These are phyloP conservation scores for Spea bombifrons DNA, from an alignment of 2,113 vertebrate species.

Conservation along the genomic window DNA sequence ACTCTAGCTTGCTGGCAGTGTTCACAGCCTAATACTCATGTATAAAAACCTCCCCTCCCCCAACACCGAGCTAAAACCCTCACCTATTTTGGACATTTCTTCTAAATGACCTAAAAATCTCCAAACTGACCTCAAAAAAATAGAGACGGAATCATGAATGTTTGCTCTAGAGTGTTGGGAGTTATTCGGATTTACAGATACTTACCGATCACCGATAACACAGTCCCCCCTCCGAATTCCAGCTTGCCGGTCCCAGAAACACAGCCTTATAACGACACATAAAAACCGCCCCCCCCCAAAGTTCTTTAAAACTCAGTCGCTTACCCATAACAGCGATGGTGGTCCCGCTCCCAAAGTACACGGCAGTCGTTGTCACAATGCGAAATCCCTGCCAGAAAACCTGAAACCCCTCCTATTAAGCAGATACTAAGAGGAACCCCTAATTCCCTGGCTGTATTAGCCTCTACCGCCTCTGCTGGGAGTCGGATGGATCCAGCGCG, in stretches of 20 bases:
- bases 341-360: slow-evolving; percentile 48
- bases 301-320: not conserved
- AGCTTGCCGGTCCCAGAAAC: not conserved
- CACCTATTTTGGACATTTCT: no score
- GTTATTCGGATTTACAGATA: not conserved
- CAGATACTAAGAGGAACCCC: not conserved
- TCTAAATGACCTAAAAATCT: no score
- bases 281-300: not conserved
- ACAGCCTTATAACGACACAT: not conserved
- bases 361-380: slow-evolving; percentile 33
- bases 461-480: no score
- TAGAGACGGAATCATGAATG: no score
- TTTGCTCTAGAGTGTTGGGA: no score
- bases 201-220: slow-evolving; percentile 20
- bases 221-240: slow-evolving; percentile 18
- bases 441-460: no score
- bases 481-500: no score
- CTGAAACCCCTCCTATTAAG: not conserved
- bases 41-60: not conserved
- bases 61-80: no score
- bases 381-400: not conserved
- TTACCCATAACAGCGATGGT: slow-evolving; percentile 52
- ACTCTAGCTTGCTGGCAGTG: slow-evolving; percentile 20
- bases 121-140: no score
- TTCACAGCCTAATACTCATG: not conserved